Percentiles rank a stretch among this genome's conserved stretches.
Evolutionary conservation across 2,797 vertebrate genomes (phyloP).

Genomic region (Peromyscus nudipes): DNA sequence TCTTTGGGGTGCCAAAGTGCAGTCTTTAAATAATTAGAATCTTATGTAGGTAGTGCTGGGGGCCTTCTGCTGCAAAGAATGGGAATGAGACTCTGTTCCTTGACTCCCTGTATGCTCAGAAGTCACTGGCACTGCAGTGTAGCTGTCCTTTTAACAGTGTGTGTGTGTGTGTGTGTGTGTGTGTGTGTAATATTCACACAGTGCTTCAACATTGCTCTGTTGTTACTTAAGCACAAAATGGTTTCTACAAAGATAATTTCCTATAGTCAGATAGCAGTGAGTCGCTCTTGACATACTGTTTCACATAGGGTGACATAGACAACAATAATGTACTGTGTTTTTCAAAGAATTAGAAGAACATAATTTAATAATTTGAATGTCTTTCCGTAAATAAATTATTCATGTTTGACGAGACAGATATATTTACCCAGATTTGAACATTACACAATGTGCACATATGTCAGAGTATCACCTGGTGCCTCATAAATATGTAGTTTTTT

Average conservation of each 20-base stretch:
- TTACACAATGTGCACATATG: not conserved
- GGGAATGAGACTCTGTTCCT: conserved; percentile 52
- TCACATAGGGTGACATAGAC: not conserved
- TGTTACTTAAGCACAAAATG: conserved; percentile 28
- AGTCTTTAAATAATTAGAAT: conserved; percentile 69
- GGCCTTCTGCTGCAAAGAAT: conserved; percentile 61
- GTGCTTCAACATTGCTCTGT: conserved; percentile 11
- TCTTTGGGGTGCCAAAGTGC: conserved; percentile 36
- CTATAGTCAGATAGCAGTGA: not conserved
- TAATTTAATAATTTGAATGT: not conserved
- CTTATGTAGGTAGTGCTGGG: conserved; percentile 47
- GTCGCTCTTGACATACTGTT: not conserved
- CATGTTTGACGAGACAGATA: not conserved
- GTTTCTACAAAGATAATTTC: conserved; percentile 23
- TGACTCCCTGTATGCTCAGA: conserved; percentile 60
- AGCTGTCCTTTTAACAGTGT: not conserved
- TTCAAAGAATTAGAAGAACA: not conserved
- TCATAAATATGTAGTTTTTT: not conserved
- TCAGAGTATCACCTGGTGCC: not conserved
- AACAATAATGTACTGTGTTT: not conserved
- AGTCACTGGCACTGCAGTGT: not conserved
- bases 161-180: not conserved
- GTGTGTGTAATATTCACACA: not conserved
- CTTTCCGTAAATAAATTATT: not conserved
- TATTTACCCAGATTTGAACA: not conserved